Percentiles rank a stretch among this genome's conserved stretches.
These are phyloP conservation scores for Pantherophis vulpinus DNA, from an alignment of 2,797 vertebrate species.

Conservation along the genomic window DNA sequence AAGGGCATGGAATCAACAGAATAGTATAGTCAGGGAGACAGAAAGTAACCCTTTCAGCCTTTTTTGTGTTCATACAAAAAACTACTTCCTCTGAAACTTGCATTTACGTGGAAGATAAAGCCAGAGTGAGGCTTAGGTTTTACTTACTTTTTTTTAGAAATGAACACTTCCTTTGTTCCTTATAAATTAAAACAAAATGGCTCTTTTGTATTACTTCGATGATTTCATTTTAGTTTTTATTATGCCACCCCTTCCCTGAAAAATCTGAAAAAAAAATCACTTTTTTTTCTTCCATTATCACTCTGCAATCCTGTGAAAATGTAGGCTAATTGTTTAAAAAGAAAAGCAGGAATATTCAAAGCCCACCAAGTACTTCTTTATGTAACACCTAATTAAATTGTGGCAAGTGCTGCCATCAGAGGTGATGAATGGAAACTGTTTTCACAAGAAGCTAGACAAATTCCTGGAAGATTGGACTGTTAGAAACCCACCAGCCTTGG, in stretches of 20 bases:
- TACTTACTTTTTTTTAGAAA: background rate
- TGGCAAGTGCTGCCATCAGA: background rate
- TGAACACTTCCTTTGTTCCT: background rate
- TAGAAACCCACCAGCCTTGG: background rate
- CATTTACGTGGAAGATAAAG: background rate
- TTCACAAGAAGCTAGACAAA: background rate
- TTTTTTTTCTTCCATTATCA: background rate
- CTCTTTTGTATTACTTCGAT: background rate
- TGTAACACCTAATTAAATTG: background rate
- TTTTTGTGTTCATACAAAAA: background rate
- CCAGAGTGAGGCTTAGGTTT: background rate
- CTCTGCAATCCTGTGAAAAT: background rate
- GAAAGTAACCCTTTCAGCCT: background rate
- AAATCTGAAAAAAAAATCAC: background rate
- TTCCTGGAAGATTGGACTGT: background rate
- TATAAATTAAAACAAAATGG: background rate
- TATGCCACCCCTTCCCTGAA: background rate
- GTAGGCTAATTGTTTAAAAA: background rate
- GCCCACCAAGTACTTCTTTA: background rate
- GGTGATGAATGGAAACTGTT: background rate
- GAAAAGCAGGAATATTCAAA: background rate
- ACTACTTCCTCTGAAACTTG: background rate
- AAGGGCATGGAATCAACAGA: background rate
- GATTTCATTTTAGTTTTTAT: background rate
- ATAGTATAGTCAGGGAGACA: background rate